A percentile compares a stretch with the other conserved stretches of the same genome.
These are phyloP conservation scores for Azorinus chamasolen DNA, from an alignment of 2,888 invertebrate genomes.

Conservation along the genomic window DNA sequence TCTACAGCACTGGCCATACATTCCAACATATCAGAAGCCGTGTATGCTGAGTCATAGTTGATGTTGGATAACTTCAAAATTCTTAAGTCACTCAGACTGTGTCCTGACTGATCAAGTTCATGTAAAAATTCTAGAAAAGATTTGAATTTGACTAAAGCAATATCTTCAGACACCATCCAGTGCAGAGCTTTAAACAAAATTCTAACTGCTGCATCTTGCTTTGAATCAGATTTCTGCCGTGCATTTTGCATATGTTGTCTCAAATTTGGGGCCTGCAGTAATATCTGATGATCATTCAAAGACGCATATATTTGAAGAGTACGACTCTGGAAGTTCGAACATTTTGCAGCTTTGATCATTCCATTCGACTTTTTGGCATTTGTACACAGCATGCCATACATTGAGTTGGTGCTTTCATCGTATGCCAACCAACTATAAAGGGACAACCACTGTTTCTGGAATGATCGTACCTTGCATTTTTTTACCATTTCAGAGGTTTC, in stretches of 20 bases:
- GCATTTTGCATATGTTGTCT: not conserved
- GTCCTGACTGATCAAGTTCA: slow-evolving; percentile 10
- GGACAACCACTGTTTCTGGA: too few relatives aligned
- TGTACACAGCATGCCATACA: too few relatives aligned
- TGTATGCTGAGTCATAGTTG: slow-evolving; percentile 43
- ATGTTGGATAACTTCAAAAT: slow-evolving; percentile 7
- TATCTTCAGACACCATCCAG: slow-evolving; percentile 31
- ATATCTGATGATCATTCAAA: slow-evolving; percentile 20
- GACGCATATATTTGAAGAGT: slow-evolving; percentile 2
- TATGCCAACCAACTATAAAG: too few relatives aligned
- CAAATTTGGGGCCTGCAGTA: not conserved
- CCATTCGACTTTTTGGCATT: slow-evolving; percentile 8
- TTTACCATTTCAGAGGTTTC: too few relatives aligned
- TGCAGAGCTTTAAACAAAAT: slow-evolving; percentile 10
- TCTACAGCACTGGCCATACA: too few relatives aligned
- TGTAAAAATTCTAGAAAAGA: slow-evolving; percentile 28
- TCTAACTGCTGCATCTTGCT: slow-evolving; percentile 17
- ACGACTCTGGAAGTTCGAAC: slow-evolving; percentile 5
- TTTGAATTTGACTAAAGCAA: slow-evolving; percentile 26
- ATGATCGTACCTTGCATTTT: too few relatives aligned
- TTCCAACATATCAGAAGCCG: too few relatives aligned
- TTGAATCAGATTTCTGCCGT: not conserved
- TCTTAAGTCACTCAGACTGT: not conserved
- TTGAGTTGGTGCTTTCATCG: too few relatives aligned
- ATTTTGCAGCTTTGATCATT: slow-evolving; percentile 1